Conservation (phyloP, 2,888 invertebrate species). For the Parnassius glacialis region DNA sequence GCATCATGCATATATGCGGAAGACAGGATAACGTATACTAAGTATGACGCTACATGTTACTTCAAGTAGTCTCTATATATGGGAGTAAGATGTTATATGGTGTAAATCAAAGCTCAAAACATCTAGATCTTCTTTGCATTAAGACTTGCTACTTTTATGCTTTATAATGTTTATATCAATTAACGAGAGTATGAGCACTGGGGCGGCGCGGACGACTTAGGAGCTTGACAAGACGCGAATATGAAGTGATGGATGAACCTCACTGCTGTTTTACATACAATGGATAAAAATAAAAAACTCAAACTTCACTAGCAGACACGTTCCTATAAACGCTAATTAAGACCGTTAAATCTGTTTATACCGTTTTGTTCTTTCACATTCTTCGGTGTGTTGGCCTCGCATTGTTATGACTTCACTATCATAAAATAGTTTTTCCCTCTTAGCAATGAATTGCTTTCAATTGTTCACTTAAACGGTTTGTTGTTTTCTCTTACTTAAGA, state of each 20-base stretch:
- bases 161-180: conserved; percentile 47
- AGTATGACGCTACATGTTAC: too few relatives aligned
- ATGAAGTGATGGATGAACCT: conserved; percentile 76
- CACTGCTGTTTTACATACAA: conserved; percentile 73
- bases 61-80: too few relatives aligned
- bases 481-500: background rate
- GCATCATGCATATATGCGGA: too few relatives aligned
- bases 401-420: conserved; percentile 54
- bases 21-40: too few relatives aligned
- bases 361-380: conserved; percentile 45
- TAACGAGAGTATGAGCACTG: conserved; percentile 52
- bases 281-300: conserved; percentile 66
- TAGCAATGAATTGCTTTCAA: conserved; percentile 9
- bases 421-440: conserved; percentile 20
- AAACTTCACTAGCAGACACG: conserved; percentile 52
- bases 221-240: conserved; percentile 65
- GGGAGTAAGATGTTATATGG: too few relatives aligned
- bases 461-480: conserved; percentile 10
- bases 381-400: conserved; percentile 40
- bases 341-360: conserved; percentile 63
- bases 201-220: conserved; percentile 38
- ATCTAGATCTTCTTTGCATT: background rate
- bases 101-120: conserved; percentile 1
- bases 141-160: conserved; percentile 6
- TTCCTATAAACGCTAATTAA: conserved; percentile 74